phyloP scores from a whole-genome alignment of 2,888 invertebrate genomes.

The Sceliomorpha sp. region DNA sequence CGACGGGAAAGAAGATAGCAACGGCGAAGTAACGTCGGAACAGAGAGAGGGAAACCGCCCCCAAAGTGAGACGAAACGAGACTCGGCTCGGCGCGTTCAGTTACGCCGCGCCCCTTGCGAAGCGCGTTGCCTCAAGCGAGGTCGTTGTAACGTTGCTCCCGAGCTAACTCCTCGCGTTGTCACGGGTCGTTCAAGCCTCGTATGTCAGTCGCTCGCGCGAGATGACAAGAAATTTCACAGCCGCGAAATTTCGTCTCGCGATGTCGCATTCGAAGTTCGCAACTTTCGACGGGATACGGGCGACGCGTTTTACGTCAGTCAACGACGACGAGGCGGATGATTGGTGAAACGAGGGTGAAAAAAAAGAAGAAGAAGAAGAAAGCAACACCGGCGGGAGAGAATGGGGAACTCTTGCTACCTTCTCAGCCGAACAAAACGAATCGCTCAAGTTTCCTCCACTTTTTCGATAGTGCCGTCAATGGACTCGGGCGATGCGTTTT shows the following conservation, averaged over 20 bases:
- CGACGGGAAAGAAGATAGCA: constrained; percentile 45
- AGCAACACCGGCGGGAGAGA: background rate
- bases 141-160: constrained; percentile 51
- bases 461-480: background rate
- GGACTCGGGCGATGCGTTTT: background rate
- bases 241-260: too few species aligned
- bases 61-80: constrained; percentile 58
- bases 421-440: background rate
- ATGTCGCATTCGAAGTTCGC: too few species aligned
- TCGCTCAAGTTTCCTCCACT: background rate
- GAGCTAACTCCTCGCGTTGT: background rate
- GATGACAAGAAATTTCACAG: background rate
- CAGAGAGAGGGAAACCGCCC: constrained; percentile 36
- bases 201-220: background rate
- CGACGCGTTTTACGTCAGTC: too few species aligned
- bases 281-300: too few species aligned
- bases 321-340: too few species aligned
- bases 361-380: too few species aligned
- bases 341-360: too few species aligned
- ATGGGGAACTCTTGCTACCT: background rate
- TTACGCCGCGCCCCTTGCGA: constrained; percentile 80
- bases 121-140: constrained; percentile 71
- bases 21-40: constrained; percentile 45
- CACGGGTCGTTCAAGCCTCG: background rate
- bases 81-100: constrained; percentile 72